A percentile compares a stretch with the other conserved stretches of the same genome.
Evolutionary conservation across 2,888 invertebrate species (phyloP).

Genomic region (Dysmachus trigonus): DNA sequence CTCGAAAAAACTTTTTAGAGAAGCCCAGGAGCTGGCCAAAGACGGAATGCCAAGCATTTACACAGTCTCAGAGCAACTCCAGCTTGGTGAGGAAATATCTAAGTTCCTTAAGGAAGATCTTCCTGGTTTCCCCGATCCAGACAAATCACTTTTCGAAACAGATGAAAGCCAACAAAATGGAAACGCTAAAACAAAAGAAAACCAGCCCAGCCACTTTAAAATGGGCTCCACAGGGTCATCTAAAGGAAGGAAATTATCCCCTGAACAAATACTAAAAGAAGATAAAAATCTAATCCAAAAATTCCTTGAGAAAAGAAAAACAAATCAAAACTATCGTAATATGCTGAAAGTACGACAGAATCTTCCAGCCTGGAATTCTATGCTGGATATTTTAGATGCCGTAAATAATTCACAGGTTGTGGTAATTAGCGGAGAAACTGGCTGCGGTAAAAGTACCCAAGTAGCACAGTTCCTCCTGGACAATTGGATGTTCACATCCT

Average conservation of each 20-base stretch:
- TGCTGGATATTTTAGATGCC: constrained; percentile 73
- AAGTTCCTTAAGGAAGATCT: constrained; percentile 69
- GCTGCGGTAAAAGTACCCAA: constrained; percentile 86
- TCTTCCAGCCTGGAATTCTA: constrained; percentile 78
- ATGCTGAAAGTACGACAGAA: constrained; percentile 72
- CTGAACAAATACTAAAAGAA: constrained; percentile 69
- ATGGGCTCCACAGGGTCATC: constrained; percentile 69
- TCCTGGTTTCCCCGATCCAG: constrained; percentile 66
- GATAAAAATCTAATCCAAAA: constrained; percentile 71
- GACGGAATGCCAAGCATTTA: constrained; percentile 79
- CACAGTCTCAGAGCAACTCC: constrained; percentile 75
- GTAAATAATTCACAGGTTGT: constrained; percentile 72
- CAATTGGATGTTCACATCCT: constrained; percentile 73
- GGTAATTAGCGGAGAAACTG: constrained; percentile 85
- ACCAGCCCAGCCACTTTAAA: constrained; percentile 72
- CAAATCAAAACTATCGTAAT: constrained; percentile 71
- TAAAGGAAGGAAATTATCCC: constrained; percentile 66
- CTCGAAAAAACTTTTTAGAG: constrained; percentile 72
- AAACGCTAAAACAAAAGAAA: constrained; percentile 52
- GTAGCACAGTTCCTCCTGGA: constrained; percentile 95
- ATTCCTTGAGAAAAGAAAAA: constrained; percentile 69
- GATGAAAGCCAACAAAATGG: constrained; percentile 65
- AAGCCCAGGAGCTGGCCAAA: constrained; percentile 71
- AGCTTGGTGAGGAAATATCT: constrained; percentile 74
- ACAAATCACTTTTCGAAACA: constrained; percentile 71